phyloP scores from a whole-genome alignment of 2,888 invertebrate genomes.

The Xylocampa areola region DNA sequence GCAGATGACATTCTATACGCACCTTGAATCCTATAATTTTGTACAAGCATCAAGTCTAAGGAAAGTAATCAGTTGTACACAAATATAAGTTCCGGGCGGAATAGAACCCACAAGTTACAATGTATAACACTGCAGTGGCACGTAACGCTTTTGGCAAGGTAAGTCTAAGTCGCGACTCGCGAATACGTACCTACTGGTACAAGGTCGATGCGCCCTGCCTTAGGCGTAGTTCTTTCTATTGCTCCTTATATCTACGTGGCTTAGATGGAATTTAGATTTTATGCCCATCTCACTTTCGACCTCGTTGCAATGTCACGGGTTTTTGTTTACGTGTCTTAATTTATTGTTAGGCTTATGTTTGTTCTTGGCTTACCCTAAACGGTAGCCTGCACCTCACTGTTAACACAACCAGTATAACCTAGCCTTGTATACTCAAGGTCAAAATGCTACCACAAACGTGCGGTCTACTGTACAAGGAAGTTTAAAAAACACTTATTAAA shows the following conservation, averaged over 20 bases:
- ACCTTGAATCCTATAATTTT: no score
- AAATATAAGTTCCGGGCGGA: slow-evolving; percentile 13
- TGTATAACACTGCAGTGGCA: slow-evolving; percentile 48
- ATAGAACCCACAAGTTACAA: slow-evolving; percentile 33
- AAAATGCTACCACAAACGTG: no score
- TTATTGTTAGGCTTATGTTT: background rate
- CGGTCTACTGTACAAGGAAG: slow-evolving; percentile 8
- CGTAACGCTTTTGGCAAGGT: slow-evolving; percentile 68
- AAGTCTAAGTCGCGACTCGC: slow-evolving; percentile 62
- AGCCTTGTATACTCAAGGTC: no score
- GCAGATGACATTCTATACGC: no score
- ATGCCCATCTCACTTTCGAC: slow-evolving; percentile 37
- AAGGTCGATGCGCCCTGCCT: slow-evolving; percentile 65
- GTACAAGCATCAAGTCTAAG: background rate
- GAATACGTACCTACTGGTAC: slow-evolving; percentile 61
- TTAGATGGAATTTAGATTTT: slow-evolving; percentile 48
- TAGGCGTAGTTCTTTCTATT: slow-evolving; percentile 59
- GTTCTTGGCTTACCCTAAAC: background rate
- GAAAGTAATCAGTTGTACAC: slow-evolving; percentile 7
- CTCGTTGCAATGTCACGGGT: slow-evolving; percentile 44
- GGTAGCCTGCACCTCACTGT: no score
- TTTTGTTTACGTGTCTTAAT: slow-evolving; percentile 28
- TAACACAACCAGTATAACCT: no score
- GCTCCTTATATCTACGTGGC: slow-evolving; percentile 55
- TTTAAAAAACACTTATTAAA: background rate